Evolutionary conservation across 2,797 vertebrate genomes (phyloP).

Genomic region (Alauda arvensis): DNA sequence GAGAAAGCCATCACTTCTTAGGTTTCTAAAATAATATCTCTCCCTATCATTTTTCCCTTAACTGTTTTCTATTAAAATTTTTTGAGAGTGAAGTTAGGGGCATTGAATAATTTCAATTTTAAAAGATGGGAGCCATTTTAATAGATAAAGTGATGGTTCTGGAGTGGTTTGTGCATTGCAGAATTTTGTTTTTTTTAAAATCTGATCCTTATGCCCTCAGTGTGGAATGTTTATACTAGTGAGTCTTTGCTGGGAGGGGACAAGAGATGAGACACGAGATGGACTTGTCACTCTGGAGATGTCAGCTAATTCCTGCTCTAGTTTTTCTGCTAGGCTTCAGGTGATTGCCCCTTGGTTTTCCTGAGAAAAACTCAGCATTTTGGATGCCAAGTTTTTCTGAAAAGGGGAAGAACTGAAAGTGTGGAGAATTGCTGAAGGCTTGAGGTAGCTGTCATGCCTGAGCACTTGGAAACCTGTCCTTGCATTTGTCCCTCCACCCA

Average conservation of each 20-base stretch:
- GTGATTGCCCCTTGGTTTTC: background rate
- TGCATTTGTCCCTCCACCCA: background rate
- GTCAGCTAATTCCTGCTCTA: background rate
- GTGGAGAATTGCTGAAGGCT: background rate
- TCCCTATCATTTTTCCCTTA: slow-evolving; percentile 20
- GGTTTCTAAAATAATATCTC: slow-evolving; percentile 41
- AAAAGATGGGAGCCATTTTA: background rate
- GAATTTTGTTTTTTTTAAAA: background rate
- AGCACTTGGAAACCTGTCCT: background rate
- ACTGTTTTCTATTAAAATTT: slow-evolving; percentile 32
- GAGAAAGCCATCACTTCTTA: slow-evolving; percentile 22
- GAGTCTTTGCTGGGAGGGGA: background rate
- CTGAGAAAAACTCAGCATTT: background rate
- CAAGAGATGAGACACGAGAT: background rate
- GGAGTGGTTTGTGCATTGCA: background rate
- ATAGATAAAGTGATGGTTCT: background rate
- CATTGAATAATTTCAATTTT: slow-evolving; percentile 25
- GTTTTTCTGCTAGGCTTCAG: background rate
- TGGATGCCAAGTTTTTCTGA: background rate
- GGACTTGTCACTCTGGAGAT: background rate
- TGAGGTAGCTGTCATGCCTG: background rate
- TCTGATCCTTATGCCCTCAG: background rate
- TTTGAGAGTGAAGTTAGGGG: slow-evolving; percentile 4
- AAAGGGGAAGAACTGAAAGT: background rate
- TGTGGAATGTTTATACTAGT: background rate